Evolutionary conservation across 23 tunicate genomes (phyloP).

Genomic region (Trididemnum nubilum): DNA sequence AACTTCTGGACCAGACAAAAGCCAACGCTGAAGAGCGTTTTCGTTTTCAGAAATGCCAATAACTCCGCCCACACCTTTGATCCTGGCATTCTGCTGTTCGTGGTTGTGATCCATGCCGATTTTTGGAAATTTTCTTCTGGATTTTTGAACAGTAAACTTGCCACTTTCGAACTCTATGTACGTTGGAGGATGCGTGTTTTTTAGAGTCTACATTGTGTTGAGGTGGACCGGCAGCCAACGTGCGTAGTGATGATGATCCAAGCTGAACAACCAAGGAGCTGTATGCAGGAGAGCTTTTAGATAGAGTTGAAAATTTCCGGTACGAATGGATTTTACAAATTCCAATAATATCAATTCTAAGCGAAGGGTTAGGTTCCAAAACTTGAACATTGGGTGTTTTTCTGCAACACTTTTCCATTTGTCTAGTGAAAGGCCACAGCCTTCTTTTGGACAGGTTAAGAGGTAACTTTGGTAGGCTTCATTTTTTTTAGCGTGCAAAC

Average conservation of each 20-base stretch:
- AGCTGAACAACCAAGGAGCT: not conserved
- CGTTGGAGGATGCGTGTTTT: not conserved
- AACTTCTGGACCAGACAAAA: not conserved
- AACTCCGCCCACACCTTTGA: not conserved
- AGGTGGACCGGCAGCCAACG: not conserved
- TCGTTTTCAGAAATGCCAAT: not conserved
- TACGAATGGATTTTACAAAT: not conserved
- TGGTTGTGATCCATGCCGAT: not conserved
- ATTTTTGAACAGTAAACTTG: not conserved
- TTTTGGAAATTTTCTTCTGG: not conserved
- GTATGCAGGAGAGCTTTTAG: not conserved
- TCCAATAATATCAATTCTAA: not conserved
- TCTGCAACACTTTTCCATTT: not conserved
- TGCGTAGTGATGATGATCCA: not conserved
- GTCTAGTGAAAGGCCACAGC: not conserved
- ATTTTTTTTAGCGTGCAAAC: not conserved
- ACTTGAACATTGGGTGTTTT: not conserved
- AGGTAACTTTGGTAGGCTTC: not conserved
- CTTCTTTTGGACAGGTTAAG: not conserved
- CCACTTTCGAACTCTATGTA: not conserved
- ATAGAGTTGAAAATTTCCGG: not conserved
- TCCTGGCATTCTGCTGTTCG: not conserved
- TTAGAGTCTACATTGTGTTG: not conserved
- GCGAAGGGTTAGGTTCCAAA: not conserved
- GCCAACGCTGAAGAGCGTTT: not conserved